phyloP scores from a whole-genome alignment of 2,888 invertebrate species.

The Macrophya annulata region DNA sequence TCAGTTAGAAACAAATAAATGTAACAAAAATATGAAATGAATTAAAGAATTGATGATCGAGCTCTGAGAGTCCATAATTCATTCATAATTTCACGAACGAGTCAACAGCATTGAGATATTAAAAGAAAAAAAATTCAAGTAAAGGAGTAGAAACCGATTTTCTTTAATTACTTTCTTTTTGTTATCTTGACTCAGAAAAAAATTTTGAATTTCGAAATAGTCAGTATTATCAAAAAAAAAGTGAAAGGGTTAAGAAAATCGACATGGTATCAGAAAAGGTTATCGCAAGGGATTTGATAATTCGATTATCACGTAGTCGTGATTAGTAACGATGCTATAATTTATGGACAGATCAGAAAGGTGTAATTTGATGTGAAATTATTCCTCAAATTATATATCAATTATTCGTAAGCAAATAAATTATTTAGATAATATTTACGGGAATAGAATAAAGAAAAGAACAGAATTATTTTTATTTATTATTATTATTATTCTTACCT shows the following conservation, averaged over 20 bases:
- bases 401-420: not conserved
- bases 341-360: not conserved
- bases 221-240: not conserved
- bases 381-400: not conserved
- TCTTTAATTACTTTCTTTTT: not conserved
- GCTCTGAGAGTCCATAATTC: not conserved
- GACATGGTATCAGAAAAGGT: not conserved
- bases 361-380: not conserved
- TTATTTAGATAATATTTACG: not conserved
- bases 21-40: not conserved
- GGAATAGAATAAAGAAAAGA: not conserved
- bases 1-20: not conserved
- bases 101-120: not conserved
- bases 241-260: not conserved
- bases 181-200: not conserved
- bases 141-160: not conserved
- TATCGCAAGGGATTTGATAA: not conserved
- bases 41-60: conserved; percentile 10
- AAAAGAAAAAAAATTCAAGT: not conserved
- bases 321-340: not conserved
- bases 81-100: not conserved
- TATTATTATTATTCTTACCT: no score
- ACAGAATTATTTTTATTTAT: no score
- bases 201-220: not conserved
- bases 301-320: not conserved